Conservation (phyloP, 1,140 invertebrate genomes). For the Drosophila tristis region DNA sequence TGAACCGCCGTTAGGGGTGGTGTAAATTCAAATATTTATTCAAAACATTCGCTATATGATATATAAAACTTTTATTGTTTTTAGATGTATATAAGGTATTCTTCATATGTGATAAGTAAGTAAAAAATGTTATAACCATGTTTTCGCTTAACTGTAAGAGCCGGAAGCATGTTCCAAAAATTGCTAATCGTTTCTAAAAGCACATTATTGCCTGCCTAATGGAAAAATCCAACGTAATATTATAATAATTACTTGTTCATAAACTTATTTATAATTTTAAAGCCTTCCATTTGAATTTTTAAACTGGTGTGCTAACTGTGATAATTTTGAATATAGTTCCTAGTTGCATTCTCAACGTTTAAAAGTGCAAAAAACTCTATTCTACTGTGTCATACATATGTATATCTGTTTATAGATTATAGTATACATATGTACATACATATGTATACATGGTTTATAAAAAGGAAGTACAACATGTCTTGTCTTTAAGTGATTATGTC, state of each 20-base stretch:
- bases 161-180: slow-evolving; percentile 49
- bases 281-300: slow-evolving; percentile 61
- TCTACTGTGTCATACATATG: slow-evolving; percentile 37
- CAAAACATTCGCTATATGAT: slow-evolving; percentile 41
- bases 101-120: slow-evolving; percentile 39
- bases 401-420: slow-evolving; percentile 36
- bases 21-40: slow-evolving; percentile 52
- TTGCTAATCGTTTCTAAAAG: slow-evolving; percentile 37
- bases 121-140: slow-evolving; percentile 48
- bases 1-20: neutral
- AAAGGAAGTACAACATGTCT: slow-evolving; percentile 70
- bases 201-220: slow-evolving; percentile 16
- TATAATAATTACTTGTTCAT: slow-evolving; percentile 41
- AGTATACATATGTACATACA: slow-evolving; percentile 36
- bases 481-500: slow-evolving; percentile 72
- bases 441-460: slow-evolving; percentile 60
- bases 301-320: slow-evolving; percentile 56
- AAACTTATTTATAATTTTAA: slow-evolving; percentile 71
- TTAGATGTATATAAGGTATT: slow-evolving; percentile 27
- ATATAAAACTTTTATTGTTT: slow-evolving; percentile 61
- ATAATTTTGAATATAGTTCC: slow-evolving; percentile 34
- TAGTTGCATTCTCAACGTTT: slow-evolving; percentile 41
- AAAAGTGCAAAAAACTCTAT: slow-evolving; percentile 62
- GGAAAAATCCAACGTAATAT: slow-evolving; percentile 59
- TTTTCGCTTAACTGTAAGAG: slow-evolving; percentile 40